A percentile compares a stretch with the other conserved stretches of the same genome.
These are phyloP conservation scores for Alosa alosa DNA, from an alignment of 2,113 vertebrate genomes.

Conservation along the genomic window DNA sequence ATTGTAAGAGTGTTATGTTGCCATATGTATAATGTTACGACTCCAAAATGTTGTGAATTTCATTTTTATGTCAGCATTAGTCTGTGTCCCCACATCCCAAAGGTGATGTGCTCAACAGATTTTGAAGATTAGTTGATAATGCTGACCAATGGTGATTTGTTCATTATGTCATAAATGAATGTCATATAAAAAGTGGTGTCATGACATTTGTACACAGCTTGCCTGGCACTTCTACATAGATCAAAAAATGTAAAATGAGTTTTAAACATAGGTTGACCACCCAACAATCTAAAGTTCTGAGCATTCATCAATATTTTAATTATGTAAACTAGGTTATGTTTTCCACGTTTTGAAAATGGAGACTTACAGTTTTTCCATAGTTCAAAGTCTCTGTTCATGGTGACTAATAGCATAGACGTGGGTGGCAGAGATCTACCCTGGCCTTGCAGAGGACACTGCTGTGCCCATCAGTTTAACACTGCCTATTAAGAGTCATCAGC, in stretches of 20 bases:
- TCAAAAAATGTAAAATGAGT: no score
- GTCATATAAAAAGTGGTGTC: neutral
- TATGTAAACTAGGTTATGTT: no score
- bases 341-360: no score
- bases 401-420: slow-evolving; percentile 14
- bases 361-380: no score
- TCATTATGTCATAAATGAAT: neutral
- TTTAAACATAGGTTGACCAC: neutral
- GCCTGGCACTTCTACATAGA: neutral
- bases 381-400: neutral
- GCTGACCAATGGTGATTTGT: neutral
- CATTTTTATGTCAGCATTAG: neutral
- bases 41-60: neutral
- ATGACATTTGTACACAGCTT: neutral
- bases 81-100: neutral
- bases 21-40: neutral
- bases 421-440: slow-evolving; percentile 36
- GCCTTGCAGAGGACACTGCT: neutral
- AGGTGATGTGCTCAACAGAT: neutral
- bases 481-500: neutral
- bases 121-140: neutral
- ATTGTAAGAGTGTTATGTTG: neutral
- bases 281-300: neutral
- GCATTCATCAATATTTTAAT: no score
- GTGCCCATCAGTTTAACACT: neutral